Evolutionary conservation across 2,113 vertebrate species (phyloP).

Genomic region (Empidonax alnorum): DNA sequence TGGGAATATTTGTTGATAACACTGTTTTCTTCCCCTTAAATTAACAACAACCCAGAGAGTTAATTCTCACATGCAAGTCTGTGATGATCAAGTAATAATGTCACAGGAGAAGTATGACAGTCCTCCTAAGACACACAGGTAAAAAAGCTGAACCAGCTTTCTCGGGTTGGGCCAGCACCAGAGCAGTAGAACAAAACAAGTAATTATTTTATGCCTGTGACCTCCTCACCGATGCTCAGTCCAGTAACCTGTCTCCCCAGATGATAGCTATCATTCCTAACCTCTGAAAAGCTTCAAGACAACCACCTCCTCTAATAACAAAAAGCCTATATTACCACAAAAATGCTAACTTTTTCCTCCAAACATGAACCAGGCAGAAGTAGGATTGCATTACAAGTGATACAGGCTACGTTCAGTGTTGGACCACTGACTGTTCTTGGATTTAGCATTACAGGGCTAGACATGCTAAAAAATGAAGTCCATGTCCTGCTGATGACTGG

Average conservation of each 20-base stretch:
- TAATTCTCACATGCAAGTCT: not conserved
- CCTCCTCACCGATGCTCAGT: not conserved
- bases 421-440: not conserved
- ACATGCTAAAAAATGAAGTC: not conserved
- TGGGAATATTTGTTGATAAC: not conserved
- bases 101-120: not conserved
- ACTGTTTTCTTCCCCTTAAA: not conserved
- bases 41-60: not conserved
- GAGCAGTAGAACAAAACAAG: not conserved
- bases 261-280: slow-evolving; percentile 33
- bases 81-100: not conserved
- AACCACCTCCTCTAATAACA: not conserved
- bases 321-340: slow-evolving; percentile 24
- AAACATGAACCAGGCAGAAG: not conserved
- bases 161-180: not conserved
- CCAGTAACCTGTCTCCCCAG: slow-evolving; percentile 1
- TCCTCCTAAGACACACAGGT: not conserved
- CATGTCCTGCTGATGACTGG: not conserved
- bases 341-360: not conserved
- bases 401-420: not conserved
- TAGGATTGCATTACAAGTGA: not conserved
- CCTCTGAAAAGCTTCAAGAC: slow-evolving; percentile 21
- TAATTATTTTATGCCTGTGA: not conserved
- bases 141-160: not conserved
- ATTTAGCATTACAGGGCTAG: not conserved